Evolutionary conservation across 1,140 invertebrate genomes (phyloP).

Genomic region (Drosophila cardini): DNA sequence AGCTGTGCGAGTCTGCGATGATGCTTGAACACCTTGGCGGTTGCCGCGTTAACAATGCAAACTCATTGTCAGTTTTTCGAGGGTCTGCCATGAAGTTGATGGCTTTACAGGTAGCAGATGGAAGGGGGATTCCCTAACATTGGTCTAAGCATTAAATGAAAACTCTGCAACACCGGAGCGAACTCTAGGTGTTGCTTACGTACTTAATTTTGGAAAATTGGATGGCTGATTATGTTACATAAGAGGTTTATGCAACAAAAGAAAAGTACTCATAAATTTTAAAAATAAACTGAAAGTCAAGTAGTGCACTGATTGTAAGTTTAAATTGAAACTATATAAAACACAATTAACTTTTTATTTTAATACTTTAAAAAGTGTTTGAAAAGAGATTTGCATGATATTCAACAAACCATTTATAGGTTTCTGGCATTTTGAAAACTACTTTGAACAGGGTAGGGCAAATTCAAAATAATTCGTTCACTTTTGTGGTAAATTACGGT

Average conservation of each 20-base stretch:
- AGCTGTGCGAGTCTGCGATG: constrained; percentile 35
- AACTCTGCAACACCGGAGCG: neutral
- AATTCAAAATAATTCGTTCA: constrained; percentile 15
- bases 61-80: constrained; percentile 75
- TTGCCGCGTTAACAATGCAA: constrained; percentile 74
- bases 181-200: constrained; percentile 18
- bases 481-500: constrained; percentile 10
- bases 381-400: too few relatives aligned
- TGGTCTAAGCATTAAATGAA: constrained; percentile 9
- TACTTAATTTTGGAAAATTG: constrained; percentile 36
- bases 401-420: neutral
- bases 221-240: constrained; percentile 3
- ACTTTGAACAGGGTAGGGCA: neutral
- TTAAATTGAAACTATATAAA: neutral
- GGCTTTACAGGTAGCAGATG: constrained; percentile 22
- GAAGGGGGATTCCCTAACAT: neutral
- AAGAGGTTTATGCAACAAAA: neutral
- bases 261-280: neutral
- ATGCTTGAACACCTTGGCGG: constrained; percentile 69
- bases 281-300: constrained; percentile 3
- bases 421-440: neutral
- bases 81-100: constrained; percentile 22
- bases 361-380: too few relatives aligned
- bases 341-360: too few relatives aligned
- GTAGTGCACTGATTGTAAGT: neutral